phyloP scores from a whole-genome alignment of 23 tunicate species.

The Diplosoma virens region DNA sequence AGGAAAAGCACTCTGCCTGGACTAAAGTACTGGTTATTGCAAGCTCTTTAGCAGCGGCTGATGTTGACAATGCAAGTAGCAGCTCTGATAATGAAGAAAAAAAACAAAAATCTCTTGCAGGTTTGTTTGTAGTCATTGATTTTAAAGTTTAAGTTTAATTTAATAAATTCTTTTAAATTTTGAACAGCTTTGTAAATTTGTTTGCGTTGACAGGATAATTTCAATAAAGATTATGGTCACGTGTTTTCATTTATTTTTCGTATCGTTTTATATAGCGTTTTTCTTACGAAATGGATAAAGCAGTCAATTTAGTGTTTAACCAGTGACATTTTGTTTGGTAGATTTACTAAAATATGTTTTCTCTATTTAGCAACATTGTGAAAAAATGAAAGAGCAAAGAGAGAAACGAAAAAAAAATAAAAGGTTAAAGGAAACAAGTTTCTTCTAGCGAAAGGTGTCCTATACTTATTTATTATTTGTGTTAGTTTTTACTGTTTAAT shows the following conservation, averaged over 20 bases:
- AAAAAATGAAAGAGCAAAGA: conserved; percentile 41
- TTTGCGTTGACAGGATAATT: no score
- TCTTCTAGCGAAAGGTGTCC: conserved; percentile 23
- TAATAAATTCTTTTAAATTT: no score
- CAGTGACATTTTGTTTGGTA: neutral
- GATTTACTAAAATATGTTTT: neutral
- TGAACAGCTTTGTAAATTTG: no score
- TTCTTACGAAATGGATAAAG: no score
- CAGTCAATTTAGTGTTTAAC: no score
- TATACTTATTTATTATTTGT: no score
- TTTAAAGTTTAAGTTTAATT: no score
- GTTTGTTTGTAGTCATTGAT: conserved; percentile 18
- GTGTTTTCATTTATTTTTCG: no score
- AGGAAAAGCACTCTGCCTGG: no score
- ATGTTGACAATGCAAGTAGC: conserved; percentile 2
- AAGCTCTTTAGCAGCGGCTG: neutral
- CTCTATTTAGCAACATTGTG: conserved; percentile 57
- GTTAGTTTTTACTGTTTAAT: no score
- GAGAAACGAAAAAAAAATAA: conserved; percentile 57
- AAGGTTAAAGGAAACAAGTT: conserved; percentile 7
- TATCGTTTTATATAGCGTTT: no score
- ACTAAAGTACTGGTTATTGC: conserved; percentile 63
- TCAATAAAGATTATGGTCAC: no score
- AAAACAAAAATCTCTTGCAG: conserved; percentile 62
- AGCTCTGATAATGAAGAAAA: conserved; percentile 23